phyloP scores from a whole-genome alignment of 2,113 vertebrate species.

The Machaerirhynchus nigripectus region DNA sequence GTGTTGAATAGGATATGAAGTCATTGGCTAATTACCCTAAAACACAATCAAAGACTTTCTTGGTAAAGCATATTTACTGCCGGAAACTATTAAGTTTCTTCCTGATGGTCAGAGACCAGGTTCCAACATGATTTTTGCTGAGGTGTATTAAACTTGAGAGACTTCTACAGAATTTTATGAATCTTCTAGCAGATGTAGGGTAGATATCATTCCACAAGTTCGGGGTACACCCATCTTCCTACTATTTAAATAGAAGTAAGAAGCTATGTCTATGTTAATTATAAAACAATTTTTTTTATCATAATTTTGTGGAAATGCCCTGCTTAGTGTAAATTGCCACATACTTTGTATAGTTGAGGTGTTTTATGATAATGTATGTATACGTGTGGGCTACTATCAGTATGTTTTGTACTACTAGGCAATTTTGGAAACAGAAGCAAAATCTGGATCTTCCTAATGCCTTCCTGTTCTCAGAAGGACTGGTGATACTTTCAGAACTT shows the following conservation, averaged over 20 bases:
- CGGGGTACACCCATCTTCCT: background rate
- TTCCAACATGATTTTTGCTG: background rate
- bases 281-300: background rate
- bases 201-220: background rate
- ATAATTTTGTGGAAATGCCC: background rate
- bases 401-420: background rate
- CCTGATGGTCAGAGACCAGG: background rate
- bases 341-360: background rate
- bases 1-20: background rate
- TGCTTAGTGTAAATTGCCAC: background rate
- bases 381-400: background rate
- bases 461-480: background rate
- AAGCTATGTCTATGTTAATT: background rate
- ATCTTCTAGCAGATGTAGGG: background rate
- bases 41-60: background rate
- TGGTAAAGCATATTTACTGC: background rate
- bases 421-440: background rate
- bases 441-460: background rate
- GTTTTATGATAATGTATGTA: background rate
- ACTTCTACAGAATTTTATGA: background rate
- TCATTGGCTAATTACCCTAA: background rate
- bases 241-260: background rate
- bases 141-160: background rate
- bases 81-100: background rate
- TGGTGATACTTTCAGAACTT: background rate